phyloP scores from a whole-genome alignment of 2,113 vertebrate genomes.

The Sander lucioperca region DNA sequence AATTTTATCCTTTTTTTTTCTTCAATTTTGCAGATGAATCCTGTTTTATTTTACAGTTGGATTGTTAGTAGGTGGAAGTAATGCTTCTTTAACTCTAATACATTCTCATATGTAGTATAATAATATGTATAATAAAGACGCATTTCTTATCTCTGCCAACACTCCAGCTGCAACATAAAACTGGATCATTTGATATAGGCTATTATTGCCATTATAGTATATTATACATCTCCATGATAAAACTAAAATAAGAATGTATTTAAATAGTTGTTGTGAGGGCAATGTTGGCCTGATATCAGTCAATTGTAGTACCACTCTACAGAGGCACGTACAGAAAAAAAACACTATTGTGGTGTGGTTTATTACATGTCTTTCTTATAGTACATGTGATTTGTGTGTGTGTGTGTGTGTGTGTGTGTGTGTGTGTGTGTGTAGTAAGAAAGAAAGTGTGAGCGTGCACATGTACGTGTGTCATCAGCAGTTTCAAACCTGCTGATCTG shows the following conservation, averaged over 20 bases:
- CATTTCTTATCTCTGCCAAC: no score
- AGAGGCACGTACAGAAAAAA: not conserved
- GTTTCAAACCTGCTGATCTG: conserved; percentile 78
- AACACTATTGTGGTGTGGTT: not conserved
- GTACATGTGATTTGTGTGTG: not conserved
- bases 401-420: conserved; percentile 15
- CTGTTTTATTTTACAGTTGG: not conserved
- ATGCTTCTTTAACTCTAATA: not conserved
- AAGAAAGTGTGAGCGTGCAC: conserved; percentile 8
- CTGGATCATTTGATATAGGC: no score
- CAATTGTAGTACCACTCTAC: not conserved
- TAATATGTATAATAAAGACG: no score
- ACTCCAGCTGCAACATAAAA: no score
- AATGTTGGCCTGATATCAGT: not conserved
- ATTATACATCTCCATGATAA: no score
- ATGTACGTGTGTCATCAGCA: conserved; percentile 70
- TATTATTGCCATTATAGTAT: no score
- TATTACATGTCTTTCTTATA: conserved; percentile 14
- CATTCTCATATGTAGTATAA: no score
- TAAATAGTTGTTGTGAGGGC: not conserved
- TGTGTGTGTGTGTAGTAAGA: conserved; percentile 7
- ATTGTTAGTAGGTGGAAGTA: not conserved
- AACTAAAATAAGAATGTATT: no score
- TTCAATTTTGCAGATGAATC: not conserved
- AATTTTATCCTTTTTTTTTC: not conserved